phyloP scores from a whole-genome alignment of 1,140 invertebrate genomes.

The Ceratina australensis region DNA sequence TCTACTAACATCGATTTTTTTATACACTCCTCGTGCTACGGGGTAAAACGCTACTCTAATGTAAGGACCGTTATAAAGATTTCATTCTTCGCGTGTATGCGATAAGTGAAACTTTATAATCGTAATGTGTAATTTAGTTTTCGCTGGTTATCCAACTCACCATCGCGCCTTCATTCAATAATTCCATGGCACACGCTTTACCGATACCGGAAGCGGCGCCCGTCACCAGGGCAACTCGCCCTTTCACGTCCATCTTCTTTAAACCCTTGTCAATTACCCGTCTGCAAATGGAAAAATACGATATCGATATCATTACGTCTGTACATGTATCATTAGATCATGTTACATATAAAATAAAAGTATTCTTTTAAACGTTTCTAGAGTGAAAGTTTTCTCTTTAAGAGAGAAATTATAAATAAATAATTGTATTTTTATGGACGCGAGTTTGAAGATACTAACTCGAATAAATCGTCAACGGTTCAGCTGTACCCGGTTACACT shows the following conservation, averaged over 20 bases:
- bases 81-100: conserved; percentile 3
- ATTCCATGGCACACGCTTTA: conserved; percentile 83
- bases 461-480: conserved; percentile 11
- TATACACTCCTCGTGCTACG: background rate
- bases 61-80: background rate
- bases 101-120: background rate
- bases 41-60: conserved; percentile 6
- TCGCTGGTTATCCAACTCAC: conserved; percentile 71
- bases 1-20: conserved; percentile 2
- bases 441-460: conserved; percentile 10
- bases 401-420: no score
- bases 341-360: no score
- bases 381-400: no score
- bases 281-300: conserved; percentile 25
- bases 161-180: conserved; percentile 86
- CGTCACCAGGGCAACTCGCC: conserved; percentile 86
- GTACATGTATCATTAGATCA: no score
- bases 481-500: conserved; percentile 15
- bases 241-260: conserved; percentile 74
- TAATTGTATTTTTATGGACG: no score
- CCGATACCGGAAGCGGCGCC: conserved; percentile 88
- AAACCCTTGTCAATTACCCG: conserved; percentile 23
- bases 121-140: background rate
- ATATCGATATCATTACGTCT: conserved; percentile 16
- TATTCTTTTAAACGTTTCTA: no score